Percentiles rank a stretch among this genome's conserved stretches.
Conservation (phyloP, 2,113 vertebrate genomes). For the Calidris pugnax region DNA sequence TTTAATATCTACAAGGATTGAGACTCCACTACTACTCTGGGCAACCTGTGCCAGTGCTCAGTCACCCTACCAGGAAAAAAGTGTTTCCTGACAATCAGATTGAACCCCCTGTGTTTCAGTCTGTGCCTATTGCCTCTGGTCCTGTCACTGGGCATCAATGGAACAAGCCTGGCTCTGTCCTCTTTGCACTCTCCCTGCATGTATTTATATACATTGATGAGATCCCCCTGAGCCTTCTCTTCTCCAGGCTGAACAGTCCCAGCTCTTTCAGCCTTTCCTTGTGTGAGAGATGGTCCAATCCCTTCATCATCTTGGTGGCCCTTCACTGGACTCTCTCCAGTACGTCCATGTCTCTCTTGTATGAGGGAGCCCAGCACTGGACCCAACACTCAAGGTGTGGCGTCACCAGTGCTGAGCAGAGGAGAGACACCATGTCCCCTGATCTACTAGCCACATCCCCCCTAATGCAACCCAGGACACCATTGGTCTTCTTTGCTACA, state of each 20-base stretch:
- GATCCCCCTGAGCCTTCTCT: background rate
- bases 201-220: background rate
- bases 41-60: background rate
- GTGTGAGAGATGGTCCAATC: background rate
- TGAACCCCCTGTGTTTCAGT: background rate
- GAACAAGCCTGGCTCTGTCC: background rate
- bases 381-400: background rate
- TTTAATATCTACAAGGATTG: background rate
- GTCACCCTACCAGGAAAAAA: background rate
- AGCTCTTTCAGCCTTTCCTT: background rate
- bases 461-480: background rate
- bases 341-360: background rate
- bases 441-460: background rate
- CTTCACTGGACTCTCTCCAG: background rate
- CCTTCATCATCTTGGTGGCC: background rate
- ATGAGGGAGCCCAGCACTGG: background rate
- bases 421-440: background rate
- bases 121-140: background rate
- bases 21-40: background rate
- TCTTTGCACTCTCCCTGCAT: background rate
- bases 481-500: background rate
- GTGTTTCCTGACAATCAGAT: background rate
- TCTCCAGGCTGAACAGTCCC: too few relatives aligned
- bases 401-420: background rate
- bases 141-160: background rate